Percentiles rank a stretch among this genome's conserved stretches.
phyloP scores from a whole-genome alignment of 2,113 vertebrate species.

The Petrocephalus microphthalmus region DNA sequence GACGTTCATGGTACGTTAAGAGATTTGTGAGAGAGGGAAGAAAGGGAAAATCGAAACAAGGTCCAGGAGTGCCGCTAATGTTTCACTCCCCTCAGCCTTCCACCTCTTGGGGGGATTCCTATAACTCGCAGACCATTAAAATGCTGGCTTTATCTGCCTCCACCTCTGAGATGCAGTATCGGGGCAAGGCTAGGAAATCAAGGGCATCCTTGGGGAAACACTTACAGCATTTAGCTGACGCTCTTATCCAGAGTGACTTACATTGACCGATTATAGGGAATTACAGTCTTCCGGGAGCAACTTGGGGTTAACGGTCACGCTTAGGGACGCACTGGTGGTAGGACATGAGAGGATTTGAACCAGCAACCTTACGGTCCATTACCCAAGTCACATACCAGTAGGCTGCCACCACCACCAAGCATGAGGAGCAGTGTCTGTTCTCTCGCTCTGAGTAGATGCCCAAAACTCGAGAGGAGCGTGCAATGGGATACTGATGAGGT shows the following conservation, averaged over 20 bases:
- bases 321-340: no score
- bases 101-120: background rate
- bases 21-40: background rate
- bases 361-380: no score
- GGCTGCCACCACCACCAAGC: background rate
- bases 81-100: background rate
- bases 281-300: no score
- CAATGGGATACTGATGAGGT: background rate
- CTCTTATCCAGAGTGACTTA: no score
- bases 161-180: background rate
- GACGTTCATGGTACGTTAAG: slow-evolving; percentile 19
- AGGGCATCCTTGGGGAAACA: background rate
- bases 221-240: no score
- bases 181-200: background rate
- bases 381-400: no score
- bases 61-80: background rate
- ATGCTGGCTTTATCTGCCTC: background rate
- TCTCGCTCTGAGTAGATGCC: background rate
- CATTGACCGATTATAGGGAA: no score
- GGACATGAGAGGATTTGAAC: no score
- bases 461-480: background rate
- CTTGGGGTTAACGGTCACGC: no score
- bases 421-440: background rate
- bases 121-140: background rate
- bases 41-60: background rate